Conservation (phyloP, 2,113 vertebrate genomes). For the Chiloscyllium plagiosum region DNA sequence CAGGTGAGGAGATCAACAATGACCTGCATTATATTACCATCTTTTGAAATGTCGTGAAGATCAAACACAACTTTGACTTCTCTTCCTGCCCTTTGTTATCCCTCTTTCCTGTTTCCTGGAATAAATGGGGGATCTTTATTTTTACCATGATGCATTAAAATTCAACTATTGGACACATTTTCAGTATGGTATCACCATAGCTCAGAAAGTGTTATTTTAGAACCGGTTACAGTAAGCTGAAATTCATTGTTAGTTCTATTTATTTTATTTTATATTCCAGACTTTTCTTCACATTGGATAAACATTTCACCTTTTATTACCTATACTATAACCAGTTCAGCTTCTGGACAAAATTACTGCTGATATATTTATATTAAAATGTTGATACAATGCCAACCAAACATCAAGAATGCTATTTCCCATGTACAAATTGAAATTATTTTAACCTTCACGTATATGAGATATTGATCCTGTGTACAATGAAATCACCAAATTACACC, state of each 20-base stretch:
- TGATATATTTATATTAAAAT: not conserved
- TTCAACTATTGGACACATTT: not conserved
- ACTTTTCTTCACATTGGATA: not conserved
- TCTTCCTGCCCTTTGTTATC: too few species aligned
- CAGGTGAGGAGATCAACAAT: too few species aligned
- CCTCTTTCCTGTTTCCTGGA: too few species aligned
- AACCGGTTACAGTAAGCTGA: not conserved
- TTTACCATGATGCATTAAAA: not conserved
- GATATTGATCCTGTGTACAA: not conserved
- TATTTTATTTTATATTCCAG: not conserved
- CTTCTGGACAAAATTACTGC: not conserved
- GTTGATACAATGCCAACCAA: not conserved
- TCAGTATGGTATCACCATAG: not conserved
- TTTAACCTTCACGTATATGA: slow-evolving; percentile 4
- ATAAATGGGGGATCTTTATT: not conserved
- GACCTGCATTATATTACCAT: too few species aligned
- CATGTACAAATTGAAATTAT: slow-evolving; percentile 6
- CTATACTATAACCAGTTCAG: not conserved
- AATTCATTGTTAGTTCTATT: not conserved
- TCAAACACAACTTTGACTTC: too few species aligned
- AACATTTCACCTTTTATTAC: not conserved
- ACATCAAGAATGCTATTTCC: slow-evolving; percentile 1
- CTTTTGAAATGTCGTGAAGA: too few species aligned
- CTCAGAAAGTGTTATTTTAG: not conserved
- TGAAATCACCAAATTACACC: not conserved